phyloP scores from a whole-genome alignment of 2,113 vertebrate genomes.

The Corythoichthys intestinalis region DNA sequence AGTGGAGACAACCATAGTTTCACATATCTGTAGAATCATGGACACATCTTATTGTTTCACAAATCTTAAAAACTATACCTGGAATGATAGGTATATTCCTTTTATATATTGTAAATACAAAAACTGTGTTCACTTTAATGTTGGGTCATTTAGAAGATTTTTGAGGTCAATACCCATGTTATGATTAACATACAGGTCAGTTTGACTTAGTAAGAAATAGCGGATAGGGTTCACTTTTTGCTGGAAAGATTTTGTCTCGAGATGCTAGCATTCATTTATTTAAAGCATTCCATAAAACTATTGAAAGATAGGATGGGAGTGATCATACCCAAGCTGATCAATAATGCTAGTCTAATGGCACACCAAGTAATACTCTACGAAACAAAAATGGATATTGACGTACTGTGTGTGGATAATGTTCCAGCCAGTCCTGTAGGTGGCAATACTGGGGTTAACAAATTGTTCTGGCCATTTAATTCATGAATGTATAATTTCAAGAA shows the following conservation, averaged over 20 bases:
- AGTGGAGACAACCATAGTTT: slow-evolving; percentile 55
- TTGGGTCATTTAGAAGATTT: slow-evolving; percentile 26
- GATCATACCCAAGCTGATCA: neutral
- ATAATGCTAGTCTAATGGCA: neutral
- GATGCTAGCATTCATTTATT: neutral
- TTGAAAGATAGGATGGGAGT: neutral
- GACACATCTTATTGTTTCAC: slow-evolving; percentile 49
- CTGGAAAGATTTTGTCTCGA: neutral
- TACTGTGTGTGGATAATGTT: neutral
- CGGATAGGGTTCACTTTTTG: neutral
- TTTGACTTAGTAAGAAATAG: neutral
- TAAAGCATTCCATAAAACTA: neutral
- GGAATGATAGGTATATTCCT: slow-evolving; percentile 28
- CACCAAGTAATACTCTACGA: neutral
- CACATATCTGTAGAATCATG: slow-evolving; percentile 48
- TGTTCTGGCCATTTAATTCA: neutral
- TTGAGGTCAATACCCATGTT: slow-evolving; percentile 28
- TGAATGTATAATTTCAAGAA: slow-evolving; percentile 11
- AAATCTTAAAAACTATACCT: slow-evolving; percentile 39
- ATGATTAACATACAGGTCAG: neutral
- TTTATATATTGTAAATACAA: slow-evolving; percentile 15
- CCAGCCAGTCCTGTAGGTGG: neutral
- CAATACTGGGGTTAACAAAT: neutral
- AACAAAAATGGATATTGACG: neutral
- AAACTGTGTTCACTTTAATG: slow-evolving; percentile 20